Percentiles rank a stretch among this genome's conserved stretches.
phyloP scores from a whole-genome alignment of 1,140 invertebrate species.

The Kradibia gibbosae region DNA sequence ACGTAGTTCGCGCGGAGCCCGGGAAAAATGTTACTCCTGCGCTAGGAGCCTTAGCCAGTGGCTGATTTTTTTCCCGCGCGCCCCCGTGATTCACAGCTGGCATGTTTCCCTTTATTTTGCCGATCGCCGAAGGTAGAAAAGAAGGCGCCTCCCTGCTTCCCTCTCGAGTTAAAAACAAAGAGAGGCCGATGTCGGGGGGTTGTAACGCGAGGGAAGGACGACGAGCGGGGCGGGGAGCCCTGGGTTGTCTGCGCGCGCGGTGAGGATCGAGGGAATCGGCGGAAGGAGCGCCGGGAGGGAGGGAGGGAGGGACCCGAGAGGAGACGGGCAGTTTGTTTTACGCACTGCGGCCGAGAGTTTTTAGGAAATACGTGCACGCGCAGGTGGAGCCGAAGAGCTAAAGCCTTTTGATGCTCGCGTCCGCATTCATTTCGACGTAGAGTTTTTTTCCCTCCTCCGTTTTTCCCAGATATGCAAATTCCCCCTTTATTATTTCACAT shows the following conservation, averaged over 20 bases:
- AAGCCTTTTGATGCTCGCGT: background rate
- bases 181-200: background rate
- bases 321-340: constrained; percentile 5
- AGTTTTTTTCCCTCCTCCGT: background rate
- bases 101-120: constrained; percentile 26
- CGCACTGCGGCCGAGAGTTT: background rate
- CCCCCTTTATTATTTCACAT: background rate
- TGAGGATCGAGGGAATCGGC: background rate
- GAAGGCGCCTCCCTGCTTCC: background rate
- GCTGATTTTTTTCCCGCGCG: constrained; percentile 3
- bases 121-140: background rate
- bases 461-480: constrained; percentile 30
- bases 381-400: background rate
- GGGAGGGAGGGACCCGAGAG: background rate
- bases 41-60: background rate
- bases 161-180: background rate
- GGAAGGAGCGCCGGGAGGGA: background rate
- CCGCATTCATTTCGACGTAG: constrained; percentile 16
- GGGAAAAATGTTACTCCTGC: background rate
- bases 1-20: background rate
- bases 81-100: background rate
- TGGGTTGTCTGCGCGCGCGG: background rate
- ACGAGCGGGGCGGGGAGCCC: background rate
- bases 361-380: background rate
- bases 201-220: background rate